A percentile compares a stretch with the other conserved stretches of the same genome.
Evolutionary conservation across 2,888 invertebrate genomes (phyloP).

Genomic region (Timema podura): DNA sequence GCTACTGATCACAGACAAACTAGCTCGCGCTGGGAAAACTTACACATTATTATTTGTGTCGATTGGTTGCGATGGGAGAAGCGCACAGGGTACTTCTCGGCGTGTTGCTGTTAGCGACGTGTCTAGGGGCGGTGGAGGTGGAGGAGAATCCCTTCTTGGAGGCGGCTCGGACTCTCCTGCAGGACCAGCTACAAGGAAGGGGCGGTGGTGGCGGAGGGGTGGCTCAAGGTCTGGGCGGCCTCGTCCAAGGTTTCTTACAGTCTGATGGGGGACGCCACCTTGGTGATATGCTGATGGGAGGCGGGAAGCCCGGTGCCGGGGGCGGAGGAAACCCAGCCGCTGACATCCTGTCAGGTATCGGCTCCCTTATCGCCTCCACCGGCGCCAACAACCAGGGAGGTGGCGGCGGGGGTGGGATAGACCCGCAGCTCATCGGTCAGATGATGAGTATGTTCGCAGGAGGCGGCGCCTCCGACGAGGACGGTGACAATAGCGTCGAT

Average conservation of each 20-base stretch:
- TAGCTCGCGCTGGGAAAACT: too few relatives aligned
- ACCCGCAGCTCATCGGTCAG: slow-evolving; percentile 55
- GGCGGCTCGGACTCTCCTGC: slow-evolving; percentile 63
- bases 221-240: slow-evolving; percentile 56
- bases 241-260: slow-evolving; percentile 65
- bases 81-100: background rate
- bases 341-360: slow-evolving; percentile 43
- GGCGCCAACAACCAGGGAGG: background rate
- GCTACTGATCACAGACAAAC: too few relatives aligned
- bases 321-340: slow-evolving; percentile 37
- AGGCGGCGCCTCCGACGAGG: slow-evolving; percentile 34
- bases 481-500: slow-evolving; percentile 31
- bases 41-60: too few relatives aligned
- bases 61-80: too few relatives aligned
- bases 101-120: background rate
- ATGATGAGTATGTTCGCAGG: slow-evolving; percentile 53
- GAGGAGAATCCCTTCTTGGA: slow-evolving; percentile 62
- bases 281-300: slow-evolving; percentile 33
- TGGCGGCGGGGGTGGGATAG: slow-evolving; percentile 47
- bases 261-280: slow-evolving; percentile 61
- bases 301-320: slow-evolving; percentile 34
- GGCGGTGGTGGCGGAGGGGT: slow-evolving; percentile 41
- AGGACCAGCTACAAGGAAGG: slow-evolving; percentile 48
- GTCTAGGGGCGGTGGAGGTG: slow-evolving; percentile 41
- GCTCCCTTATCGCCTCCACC: slow-evolving; percentile 37